These are phyloP conservation scores for Venustoraphidia nigricollis DNA, from an alignment of 2,888 invertebrate species.

Conservation along the genomic window DNA sequence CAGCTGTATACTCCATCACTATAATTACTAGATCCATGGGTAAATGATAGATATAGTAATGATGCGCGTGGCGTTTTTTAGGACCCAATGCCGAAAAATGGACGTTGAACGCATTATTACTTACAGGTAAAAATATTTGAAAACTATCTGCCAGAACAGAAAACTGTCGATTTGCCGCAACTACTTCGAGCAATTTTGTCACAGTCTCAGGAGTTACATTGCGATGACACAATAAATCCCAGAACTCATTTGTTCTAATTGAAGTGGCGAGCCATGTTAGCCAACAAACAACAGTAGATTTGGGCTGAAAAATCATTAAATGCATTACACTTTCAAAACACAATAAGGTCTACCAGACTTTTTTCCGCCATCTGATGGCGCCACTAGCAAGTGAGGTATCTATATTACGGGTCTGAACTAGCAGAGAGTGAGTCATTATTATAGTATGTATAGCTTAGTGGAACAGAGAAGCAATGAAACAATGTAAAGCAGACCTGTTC, in stretches of 20 bases:
- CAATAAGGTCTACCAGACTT: neutral
- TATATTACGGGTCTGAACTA: no score
- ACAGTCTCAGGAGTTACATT: slow-evolving; percentile 15
- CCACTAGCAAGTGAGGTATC: no score
- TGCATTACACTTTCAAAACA: slow-evolving; percentile 5
- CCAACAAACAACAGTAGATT: slow-evolving; percentile 43
- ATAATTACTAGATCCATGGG: no score
- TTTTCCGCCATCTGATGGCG: no score
- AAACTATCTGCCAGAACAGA: slow-evolving; percentile 48
- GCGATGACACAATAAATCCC: slow-evolving; percentile 12
- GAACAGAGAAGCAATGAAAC: no score
- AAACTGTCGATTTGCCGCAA: slow-evolving; percentile 38
- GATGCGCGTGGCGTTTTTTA: no score
- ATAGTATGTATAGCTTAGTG: no score
- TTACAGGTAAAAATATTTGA: slow-evolving; percentile 53
- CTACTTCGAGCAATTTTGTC: slow-evolving; percentile 30
- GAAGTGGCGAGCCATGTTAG: slow-evolving; percentile 37
- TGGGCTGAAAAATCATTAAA: slow-evolving; percentile 30
- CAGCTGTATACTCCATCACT: no score
- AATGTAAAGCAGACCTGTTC: no score
- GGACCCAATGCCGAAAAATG: no score
- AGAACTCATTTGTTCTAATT: slow-evolving; percentile 12
- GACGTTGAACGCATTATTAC: slow-evolving; percentile 11
- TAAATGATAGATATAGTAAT: no score
- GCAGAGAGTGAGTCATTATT: no score